Evolutionary conservation across 2,113 vertebrate genomes (phyloP), one percentile per base, ranked within the genome.

Genomic region (Empidonax traillii): DNA sequence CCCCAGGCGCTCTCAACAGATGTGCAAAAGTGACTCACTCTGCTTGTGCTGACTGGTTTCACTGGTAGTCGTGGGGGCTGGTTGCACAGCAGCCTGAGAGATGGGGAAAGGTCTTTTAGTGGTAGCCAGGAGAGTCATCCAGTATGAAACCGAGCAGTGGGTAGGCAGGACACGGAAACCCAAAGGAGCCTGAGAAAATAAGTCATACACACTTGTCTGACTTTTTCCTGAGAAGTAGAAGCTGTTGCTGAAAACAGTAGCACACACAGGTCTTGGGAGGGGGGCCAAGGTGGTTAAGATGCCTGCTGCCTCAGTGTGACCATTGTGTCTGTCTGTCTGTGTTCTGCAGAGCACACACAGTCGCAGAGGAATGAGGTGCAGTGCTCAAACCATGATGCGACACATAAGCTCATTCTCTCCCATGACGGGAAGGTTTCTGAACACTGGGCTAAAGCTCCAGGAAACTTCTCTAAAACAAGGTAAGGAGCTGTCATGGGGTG

Each of bases 271-370:
- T 21, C 12, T 18, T 28, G 37, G 44, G 56, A 55, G 68, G 49
- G 52, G n/a, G 19, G 21, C 47, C 0, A 0, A 67, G 56, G 19
- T 35, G 68, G 23, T 59, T 58, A 14, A 46, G 47, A 33, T 61
- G 41, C 28, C 49, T 4, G 4, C 43, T 89, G 35, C 69, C 56
- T 20, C 23, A 56, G 21, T 0, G 0, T 77, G 37, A 69, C 35
- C 0, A 0, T 35, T 0, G 0, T 43, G 56, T 22, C 47, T 79
- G 30, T 55, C 37, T n/a, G 22, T 73, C 1, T 79, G n/a, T 67
- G 46, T 62, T 46, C 59, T 87, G 37, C 73, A 97, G 96, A 41
- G 37, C 1, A 1, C 12, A 3, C 10, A 2, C 31, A n/a, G 20
- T 14, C 4, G 0, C 89, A 39, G 91, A 30, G 46, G 44, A 56